A percentile compares a stretch with the other conserved stretches of the same genome.
Conservation (phyloP, 2,113 vertebrate species). For the Passer domesticus region DNA sequence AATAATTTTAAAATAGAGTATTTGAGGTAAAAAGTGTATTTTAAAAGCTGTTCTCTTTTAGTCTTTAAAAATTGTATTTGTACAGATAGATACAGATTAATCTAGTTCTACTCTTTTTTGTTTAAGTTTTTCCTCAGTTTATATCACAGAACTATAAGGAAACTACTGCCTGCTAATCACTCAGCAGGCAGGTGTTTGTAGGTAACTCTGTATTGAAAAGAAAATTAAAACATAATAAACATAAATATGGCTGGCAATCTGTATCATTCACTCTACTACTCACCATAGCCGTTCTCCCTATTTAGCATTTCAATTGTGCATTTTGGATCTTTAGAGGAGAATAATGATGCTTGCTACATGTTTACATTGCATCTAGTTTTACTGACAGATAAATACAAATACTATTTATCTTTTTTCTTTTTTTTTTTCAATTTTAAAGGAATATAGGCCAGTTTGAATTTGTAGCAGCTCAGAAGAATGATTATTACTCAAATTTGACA, state of each 20-base stretch:
- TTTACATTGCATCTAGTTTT: neutral
- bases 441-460: neutral
- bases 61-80: neutral
- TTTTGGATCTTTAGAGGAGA: neutral
- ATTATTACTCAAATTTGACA: neutral
- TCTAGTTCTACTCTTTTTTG: neutral
- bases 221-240: neutral
- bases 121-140: neutral
- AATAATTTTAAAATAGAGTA: neutral
- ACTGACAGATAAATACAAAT: neutral
- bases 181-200: neutral
- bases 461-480: neutral
- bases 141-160: neutral
- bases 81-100: neutral
- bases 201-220: neutral
- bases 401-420: neutral
- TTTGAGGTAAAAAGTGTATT: neutral
- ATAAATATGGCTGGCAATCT: neutral
- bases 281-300: neutral
- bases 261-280: neutral
- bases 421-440: neutral
- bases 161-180: neutral
- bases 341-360: neutral
- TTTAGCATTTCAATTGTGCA: neutral
- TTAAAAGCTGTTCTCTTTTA: neutral